Base-by-base conservation (phyloP, 2,888 invertebrate genomes). In the Ariolimax columbianus region DNA sequence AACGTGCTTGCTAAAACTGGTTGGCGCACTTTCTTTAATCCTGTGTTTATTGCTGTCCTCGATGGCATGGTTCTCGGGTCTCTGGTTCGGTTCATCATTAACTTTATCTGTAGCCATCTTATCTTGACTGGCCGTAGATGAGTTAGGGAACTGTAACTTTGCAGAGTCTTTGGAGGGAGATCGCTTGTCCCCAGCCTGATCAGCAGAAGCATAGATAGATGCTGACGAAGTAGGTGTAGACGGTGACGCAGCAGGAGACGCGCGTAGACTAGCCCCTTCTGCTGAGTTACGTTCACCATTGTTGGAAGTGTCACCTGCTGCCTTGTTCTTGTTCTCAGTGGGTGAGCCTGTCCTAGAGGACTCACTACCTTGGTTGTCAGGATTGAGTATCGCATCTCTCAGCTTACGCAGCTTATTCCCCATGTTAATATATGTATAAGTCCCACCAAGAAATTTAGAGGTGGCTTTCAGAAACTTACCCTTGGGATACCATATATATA, bases 381-480 rank as follows among this genome's bases (percentile, higher is more conserved):
- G 23, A 30, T 66, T 66, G 17, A 51, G 23, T 3, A 43, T n/a
- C 7, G 80, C n/a, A 40, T 85, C 85, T 6, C 75, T 73, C 23
- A 85, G 40, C 38, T 51, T 81, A 9, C 85, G 85, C 17, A 85
- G n/a, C 63, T 85, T 85, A 55, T 85, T 85, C 11, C 85, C 85
- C 85, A 85, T 78, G 63, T 33, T 70, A 33, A 66, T 4, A 36
- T 55, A 55, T 55, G 17, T 55, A 55, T 55, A 55, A 55, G n/a
- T n/a, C n/a, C 38, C 23, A 36, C 38, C n/a, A 26, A 40, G 51
- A 30, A 43, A 30, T 9, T 11, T 26, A 23, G 30, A 30, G 51
- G 30, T 38, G 17, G 6, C 59, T 19, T 59, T 19, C 59, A 38
- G 66, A 9, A 63, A 55, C 55, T 55, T 23, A 19, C 17, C 55